These are phyloP conservation scores for Sarcoramphus papa DNA, from an alignment of 2,797 vertebrate species.

Conservation along the genomic window DNA sequence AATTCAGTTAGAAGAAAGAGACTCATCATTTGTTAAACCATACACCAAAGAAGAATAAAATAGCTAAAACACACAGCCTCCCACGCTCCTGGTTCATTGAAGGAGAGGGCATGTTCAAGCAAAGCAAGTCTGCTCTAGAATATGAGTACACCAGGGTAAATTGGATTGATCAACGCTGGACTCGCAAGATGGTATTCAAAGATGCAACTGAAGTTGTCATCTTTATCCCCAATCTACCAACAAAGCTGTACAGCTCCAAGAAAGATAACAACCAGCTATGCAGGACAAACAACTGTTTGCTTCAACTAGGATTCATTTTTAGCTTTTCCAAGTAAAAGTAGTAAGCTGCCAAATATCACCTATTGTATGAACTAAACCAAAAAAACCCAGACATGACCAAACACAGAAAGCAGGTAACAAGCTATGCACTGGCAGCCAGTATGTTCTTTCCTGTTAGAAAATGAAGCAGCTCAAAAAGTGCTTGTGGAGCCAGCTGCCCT, in stretches of 20 bases:
- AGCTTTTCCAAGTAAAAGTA: not conserved
- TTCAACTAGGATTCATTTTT: not conserved
- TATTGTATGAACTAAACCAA: not conserved
- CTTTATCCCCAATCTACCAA: not conserved
- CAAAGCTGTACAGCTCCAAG: not conserved
- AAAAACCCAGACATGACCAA: not conserved
- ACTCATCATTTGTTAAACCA: not conserved
- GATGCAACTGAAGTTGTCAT: not conserved
- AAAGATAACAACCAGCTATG: not conserved
- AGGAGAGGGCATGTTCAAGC: not conserved
- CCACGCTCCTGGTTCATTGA: not conserved
- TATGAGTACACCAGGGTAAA: not conserved
- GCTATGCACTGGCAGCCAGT: not conserved
- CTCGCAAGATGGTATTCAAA: not conserved
- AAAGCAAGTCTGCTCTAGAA: not conserved
- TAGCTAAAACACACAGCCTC: not conserved
- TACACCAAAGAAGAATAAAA: not conserved
- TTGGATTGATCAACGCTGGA: not conserved
- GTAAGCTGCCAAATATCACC: not conserved
- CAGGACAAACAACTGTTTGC: not conserved
- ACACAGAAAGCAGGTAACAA: not conserved
- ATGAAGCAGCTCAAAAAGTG: not conserved
- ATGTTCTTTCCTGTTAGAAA: not conserved
- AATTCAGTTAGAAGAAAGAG: not conserved
- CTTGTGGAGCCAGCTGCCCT: not conserved